These are phyloP conservation scores for Microcebus lehilahytsara DNA, from an alignment of 2,113 vertebrate species.

Conservation along the genomic window DNA sequence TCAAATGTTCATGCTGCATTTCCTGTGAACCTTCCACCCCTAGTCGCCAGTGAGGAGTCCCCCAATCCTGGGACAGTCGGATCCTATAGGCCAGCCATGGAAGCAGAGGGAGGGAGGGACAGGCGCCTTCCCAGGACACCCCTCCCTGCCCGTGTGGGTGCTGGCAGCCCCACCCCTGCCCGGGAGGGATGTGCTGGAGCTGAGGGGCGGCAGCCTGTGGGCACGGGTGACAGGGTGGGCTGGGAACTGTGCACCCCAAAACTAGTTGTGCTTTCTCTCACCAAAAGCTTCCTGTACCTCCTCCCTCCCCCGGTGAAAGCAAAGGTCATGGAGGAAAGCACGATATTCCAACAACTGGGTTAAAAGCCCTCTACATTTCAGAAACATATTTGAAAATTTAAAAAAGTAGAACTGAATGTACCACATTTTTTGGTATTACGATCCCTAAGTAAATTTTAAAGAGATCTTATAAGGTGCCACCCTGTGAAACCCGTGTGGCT, in stretches of 20 bases:
- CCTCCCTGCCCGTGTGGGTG: background rate
- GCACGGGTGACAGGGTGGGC: rapidly evolving
- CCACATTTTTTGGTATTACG: background rate
- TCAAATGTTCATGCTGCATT: background rate
- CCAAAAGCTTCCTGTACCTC: background rate
- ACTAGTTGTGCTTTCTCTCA: background rate
- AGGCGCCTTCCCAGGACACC: background rate
- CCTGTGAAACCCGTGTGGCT: rapidly evolving
- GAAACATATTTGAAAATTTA: background rate
- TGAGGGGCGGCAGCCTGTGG: background rate
- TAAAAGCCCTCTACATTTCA: background rate
- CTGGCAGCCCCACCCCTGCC: background rate
- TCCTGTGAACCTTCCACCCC: too few relatives aligned
- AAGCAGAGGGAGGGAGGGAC: background rate
- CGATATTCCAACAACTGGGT: background rate
- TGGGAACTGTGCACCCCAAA: background rate
- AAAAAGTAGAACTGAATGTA: background rate
- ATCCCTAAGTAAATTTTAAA: background rate
- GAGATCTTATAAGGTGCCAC: background rate
- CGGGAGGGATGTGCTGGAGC: background rate
- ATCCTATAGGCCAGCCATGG: background rate
- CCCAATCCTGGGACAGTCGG: too few relatives aligned
- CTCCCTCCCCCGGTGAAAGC: background rate
- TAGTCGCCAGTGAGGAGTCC: background rate
- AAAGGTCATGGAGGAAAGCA: background rate